phyloP scores from a whole-genome alignment of 2,888 invertebrate genomes.

The Hydrotaea cyrtoneurina region DNA sequence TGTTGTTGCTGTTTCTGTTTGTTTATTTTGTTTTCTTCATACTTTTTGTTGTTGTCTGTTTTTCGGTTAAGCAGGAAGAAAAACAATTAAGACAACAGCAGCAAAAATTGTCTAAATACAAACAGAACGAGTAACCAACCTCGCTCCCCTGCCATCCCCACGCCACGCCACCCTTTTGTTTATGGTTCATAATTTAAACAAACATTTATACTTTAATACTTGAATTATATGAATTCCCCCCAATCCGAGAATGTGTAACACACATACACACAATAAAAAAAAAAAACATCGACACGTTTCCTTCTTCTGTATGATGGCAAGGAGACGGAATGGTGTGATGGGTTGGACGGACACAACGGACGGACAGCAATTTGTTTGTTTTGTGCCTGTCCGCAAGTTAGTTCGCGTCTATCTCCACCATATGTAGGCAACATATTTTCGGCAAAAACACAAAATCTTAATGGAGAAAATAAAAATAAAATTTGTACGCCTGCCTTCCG shows the following conservation, averaged over 20 bases:
- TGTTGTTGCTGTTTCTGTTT: neutral
- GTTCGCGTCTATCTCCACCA: neutral
- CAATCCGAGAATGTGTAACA: neutral
- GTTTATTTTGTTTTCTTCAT: neutral
- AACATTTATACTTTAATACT: conserved; percentile 33
- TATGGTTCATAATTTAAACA: conserved; percentile 64
- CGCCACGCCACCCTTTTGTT: conserved; percentile 50
- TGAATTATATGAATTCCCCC: neutral
- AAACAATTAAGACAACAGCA: neutral
- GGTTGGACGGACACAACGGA: neutral
- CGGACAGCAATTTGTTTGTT: neutral
- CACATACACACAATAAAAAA: neutral
- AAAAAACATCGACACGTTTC: neutral
- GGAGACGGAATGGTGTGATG: neutral
- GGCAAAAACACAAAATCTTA: neutral
- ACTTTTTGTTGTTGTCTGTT: neutral
- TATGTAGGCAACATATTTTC: neutral
- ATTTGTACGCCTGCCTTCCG: neutral
- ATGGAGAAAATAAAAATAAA: neutral
- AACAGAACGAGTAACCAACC: conserved; percentile 30
- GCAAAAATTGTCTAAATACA: conserved; percentile 8
- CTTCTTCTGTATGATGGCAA: too few relatives aligned
- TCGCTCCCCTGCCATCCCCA: too few relatives aligned
- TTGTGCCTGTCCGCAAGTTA: neutral
- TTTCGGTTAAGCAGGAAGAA: conserved; percentile 13